Percentiles rank a stretch among this genome's conserved stretches.
phyloP scores from a whole-genome alignment of 2,113 vertebrate species.

The Channa argus region DNA sequence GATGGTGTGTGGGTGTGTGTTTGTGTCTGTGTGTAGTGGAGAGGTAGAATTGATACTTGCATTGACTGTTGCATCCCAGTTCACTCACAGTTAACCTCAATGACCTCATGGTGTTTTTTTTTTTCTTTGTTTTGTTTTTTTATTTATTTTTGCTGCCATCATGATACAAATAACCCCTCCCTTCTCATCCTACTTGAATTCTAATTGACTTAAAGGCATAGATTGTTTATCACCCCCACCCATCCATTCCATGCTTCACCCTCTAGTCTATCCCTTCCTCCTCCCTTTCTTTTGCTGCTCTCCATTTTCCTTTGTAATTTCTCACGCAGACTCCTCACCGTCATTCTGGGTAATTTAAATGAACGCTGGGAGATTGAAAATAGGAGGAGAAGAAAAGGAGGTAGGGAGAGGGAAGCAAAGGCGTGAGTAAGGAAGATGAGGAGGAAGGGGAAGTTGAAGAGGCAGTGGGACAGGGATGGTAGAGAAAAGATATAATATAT shows the following conservation, averaged over 20 bases:
- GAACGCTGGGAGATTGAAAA: slow-evolving; percentile 82
- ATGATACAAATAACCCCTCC: slow-evolving; percentile 70
- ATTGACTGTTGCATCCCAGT: slow-evolving; percentile 44
- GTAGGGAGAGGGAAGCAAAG: slow-evolving; percentile 31
- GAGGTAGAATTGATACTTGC: slow-evolving; percentile 32
- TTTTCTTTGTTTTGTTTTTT: slow-evolving; percentile 30
- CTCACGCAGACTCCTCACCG: slow-evolving; percentile 78
- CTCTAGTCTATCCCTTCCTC: slow-evolving; percentile 35
- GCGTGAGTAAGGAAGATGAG: slow-evolving; percentile 21
- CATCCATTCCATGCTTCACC: slow-evolving; percentile 45
- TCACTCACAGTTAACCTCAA: slow-evolving; percentile 54
- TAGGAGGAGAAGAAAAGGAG: slow-evolving; percentile 37
- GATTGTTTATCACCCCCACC: slow-evolving; percentile 75
- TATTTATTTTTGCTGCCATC: slow-evolving; percentile 47
- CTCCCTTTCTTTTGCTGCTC: slow-evolving; percentile 30
- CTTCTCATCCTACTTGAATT: slow-evolving; percentile 59
- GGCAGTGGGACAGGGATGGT: slow-evolving; percentile 8
- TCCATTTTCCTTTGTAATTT: slow-evolving; percentile 77
- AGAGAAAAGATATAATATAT: not conserved
- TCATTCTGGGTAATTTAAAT: slow-evolving; percentile 86
- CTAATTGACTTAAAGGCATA: slow-evolving; percentile 79
- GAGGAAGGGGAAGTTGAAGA: slow-evolving; percentile 5
- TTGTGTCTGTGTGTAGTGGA: not conserved
- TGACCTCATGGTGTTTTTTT: slow-evolving; percentile 66
- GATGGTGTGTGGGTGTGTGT: not conserved